phyloP scores from a whole-genome alignment of 2,888 invertebrate species.

The Coelogynopora nodosa region DNA sequence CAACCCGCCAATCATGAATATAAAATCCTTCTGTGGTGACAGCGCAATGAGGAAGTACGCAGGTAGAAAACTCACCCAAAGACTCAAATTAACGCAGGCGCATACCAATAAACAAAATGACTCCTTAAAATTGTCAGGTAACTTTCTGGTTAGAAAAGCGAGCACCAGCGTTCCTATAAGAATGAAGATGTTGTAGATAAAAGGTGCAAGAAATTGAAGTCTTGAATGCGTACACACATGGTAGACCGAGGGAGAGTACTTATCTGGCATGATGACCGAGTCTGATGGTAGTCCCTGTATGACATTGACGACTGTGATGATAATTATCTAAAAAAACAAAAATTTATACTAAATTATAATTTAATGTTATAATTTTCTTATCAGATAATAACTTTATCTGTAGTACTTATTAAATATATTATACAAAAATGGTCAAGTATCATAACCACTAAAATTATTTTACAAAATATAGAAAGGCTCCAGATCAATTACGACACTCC shows the following conservation, averaged over 20 bases:
- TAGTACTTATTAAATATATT: not conserved
- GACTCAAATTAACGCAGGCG: not conserved
- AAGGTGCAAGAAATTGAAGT: not conserved
- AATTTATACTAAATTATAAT: not conserved
- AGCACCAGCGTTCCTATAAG: constrained; percentile 51
- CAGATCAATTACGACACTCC: too few relatives aligned
- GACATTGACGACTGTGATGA: not conserved
- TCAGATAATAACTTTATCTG: too few relatives aligned
- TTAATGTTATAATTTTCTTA: too few relatives aligned
- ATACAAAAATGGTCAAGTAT: too few relatives aligned
- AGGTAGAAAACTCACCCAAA: not conserved
- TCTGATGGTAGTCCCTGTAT: not conserved
- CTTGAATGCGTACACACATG: not conserved
- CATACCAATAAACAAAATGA: constrained; percentile 52
- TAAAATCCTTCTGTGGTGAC: not conserved
- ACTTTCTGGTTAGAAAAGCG: constrained; percentile 53
- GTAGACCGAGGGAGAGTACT: not conserved
- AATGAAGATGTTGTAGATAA: constrained; percentile 46
- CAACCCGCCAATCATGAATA: not conserved
- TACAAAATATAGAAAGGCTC: not conserved
- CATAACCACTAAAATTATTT: not conserved
- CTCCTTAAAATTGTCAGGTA: constrained; percentile 57
- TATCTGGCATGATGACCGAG: not conserved
- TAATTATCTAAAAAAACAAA: not conserved
- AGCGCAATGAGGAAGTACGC: not conserved